A percentile compares a stretch with the other conserved stretches of the same genome.
Evolutionary conservation across 2,888 invertebrate species (phyloP).

Genomic region (Sphinx pinastri): DNA sequence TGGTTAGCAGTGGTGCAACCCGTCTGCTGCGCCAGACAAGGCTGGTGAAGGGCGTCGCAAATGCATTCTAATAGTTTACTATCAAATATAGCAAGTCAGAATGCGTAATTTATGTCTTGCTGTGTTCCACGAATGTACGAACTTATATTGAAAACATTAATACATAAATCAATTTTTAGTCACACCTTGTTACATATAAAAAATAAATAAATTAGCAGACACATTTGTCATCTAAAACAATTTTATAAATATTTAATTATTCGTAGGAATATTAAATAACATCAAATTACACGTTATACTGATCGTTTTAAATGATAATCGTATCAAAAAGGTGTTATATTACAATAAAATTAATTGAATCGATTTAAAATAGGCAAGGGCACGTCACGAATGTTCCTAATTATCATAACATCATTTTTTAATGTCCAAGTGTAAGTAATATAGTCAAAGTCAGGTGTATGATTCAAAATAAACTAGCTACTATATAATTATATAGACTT

Average conservation of each 20-base stretch:
- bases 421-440: neutral
- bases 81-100: neutral
- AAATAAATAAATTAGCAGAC: no score
- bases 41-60: conserved; percentile 9
- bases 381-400: neutral
- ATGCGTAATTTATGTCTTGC: neutral
- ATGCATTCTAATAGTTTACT: neutral
- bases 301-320: no score
- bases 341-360: conserved; percentile 2
- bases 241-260: no score
- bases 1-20: conserved; percentile 7
- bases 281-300: no score
- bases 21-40: neutral
- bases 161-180: no score
- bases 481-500: no score
- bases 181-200: no score
- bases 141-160: no score
- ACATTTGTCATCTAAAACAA: no score
- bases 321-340: neutral
- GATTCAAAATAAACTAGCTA: no score
- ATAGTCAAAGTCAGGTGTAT: neutral
- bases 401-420: neutral
- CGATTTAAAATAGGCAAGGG: neutral
- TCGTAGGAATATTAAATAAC: no score
- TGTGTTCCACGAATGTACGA: neutral